Conservation (phyloP, 2,888 invertebrate genomes). For the Coelogynopora nodosa region DNA sequence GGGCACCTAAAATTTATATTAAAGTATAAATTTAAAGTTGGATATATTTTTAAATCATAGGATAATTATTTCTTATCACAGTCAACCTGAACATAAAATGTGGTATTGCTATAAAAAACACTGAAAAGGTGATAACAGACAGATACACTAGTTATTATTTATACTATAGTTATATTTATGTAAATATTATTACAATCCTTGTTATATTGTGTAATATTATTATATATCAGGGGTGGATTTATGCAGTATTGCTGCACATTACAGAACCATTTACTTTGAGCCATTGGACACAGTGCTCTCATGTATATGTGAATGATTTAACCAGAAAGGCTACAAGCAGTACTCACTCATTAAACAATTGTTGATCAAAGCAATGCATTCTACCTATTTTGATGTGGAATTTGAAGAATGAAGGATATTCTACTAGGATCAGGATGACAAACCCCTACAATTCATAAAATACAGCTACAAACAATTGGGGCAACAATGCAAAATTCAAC, state of each 20-base stretch:
- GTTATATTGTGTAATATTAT: too few species aligned
- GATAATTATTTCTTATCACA: too few species aligned
- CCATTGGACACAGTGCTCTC: constrained; percentile 16
- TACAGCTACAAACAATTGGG: constrained; percentile 3
- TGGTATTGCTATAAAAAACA: too few species aligned
- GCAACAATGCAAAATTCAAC: neutral
- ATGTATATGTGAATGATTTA: neutral
- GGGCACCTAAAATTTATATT: too few species aligned
- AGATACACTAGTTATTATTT: too few species aligned
- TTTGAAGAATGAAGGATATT: constrained; percentile 12
- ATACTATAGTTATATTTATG: too few species aligned
- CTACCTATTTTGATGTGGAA: constrained; percentile 3
- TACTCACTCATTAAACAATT: neutral
- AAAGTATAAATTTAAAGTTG: too few species aligned
- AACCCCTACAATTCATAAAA: neutral
- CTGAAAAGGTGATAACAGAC: too few species aligned
- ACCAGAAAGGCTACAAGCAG: constrained; percentile 1
- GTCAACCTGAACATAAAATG: too few species aligned
- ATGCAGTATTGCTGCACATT: constrained; percentile 1
- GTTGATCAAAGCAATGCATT: constrained; percentile 23
- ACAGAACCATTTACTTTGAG: constrained; percentile 18
- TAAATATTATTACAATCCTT: too few species aligned
- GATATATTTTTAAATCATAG: too few species aligned
- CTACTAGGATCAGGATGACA: neutral
- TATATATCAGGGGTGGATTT: too few species aligned